Conservation (phyloP, 53 echinoderm and acorn worm species). For the Paelopatides confundens region DNA sequence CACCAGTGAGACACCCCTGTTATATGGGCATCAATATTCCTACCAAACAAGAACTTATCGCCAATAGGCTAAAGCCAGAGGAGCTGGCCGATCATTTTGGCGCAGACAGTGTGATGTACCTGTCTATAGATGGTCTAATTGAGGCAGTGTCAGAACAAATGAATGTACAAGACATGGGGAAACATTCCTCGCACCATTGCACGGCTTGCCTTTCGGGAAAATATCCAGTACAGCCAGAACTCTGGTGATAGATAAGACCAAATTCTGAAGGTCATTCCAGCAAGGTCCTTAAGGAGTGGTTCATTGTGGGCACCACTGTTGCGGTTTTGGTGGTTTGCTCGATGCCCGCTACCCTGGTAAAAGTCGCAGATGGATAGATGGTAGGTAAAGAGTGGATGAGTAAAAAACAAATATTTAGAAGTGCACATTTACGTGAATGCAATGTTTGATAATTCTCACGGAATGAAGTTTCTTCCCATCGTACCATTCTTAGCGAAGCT, state of each 20-base stretch:
- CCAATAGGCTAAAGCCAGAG: slow-evolving; percentile 77
- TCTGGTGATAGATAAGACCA: not conserved
- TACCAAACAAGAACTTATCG: slow-evolving; percentile 94
- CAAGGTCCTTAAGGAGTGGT: no score
- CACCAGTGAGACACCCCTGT: slow-evolving; percentile 97
- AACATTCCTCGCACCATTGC: slow-evolving; percentile 79
- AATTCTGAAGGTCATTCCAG: not conserved
- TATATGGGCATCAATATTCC: slow-evolving; percentile 99
- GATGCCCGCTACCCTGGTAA: no score
- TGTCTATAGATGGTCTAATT: slow-evolving; percentile 85
- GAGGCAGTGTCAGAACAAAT: slow-evolving; percentile 90
- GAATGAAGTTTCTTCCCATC: no score
- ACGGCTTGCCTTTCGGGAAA: slow-evolving; percentile 94
- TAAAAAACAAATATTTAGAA: no score
- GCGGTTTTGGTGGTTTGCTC: no score
- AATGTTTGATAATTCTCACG: no score
- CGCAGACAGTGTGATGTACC: slow-evolving; percentile 94
- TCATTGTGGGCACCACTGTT: no score
- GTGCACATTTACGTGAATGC: no score
- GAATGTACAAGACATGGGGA: slow-evolving; percentile 49
- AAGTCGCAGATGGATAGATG: no score
- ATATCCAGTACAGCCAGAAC: slow-evolving; percentile 72
- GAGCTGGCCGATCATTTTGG: slow-evolving; percentile 83
- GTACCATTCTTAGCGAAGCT: no score
- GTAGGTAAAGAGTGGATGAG: no score